Percentiles rank a stretch among this genome's conserved stretches.
Conservation (phyloP, 2,888 invertebrate species). For the Hirudinaria manillensis region DNA sequence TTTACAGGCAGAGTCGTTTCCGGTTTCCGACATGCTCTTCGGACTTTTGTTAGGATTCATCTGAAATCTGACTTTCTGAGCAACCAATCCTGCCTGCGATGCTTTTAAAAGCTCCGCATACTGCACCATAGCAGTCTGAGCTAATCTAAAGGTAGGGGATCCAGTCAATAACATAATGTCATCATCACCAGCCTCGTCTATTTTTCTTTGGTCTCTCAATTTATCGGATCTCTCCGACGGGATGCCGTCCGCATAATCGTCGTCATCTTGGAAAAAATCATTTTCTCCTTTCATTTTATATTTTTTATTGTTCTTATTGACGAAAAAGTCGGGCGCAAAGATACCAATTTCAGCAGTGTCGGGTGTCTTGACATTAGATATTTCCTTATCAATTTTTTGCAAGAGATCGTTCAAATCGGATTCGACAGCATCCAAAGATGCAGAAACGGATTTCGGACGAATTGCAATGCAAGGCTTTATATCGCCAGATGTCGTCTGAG, state of each 20-base stretch:
- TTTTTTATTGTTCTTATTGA: neutral
- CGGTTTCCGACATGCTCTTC: neutral
- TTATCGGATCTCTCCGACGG: neutral
- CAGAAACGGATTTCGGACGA: neutral
- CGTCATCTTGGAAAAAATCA: neutral
- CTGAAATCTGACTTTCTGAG: neutral
- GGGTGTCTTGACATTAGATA: constrained; percentile 39
- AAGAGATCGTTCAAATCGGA: constrained; percentile 8
- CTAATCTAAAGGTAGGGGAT: constrained; percentile 37
- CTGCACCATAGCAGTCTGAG: constrained; percentile 39
- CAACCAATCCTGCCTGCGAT: constrained; percentile 34
- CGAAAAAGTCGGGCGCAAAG: neutral
- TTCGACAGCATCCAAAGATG: neutral
- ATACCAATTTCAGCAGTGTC: constrained; percentile 35
- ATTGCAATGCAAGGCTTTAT: neutral
- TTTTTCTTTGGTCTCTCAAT: neutral
- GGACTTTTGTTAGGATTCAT: neutral
- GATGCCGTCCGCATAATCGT: neutral
- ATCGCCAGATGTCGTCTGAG: neutral
- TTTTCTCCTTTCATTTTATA: neutral
- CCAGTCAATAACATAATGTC: constrained; percentile 19
- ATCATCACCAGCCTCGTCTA: neutral
- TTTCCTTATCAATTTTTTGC: constrained; percentile 37
- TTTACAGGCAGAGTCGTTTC: neutral
- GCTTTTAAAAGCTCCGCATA: constrained; percentile 39